phyloP scores from a whole-genome alignment of 2,113 vertebrate species.

The Chroicocephalus ridibundus region DNA sequence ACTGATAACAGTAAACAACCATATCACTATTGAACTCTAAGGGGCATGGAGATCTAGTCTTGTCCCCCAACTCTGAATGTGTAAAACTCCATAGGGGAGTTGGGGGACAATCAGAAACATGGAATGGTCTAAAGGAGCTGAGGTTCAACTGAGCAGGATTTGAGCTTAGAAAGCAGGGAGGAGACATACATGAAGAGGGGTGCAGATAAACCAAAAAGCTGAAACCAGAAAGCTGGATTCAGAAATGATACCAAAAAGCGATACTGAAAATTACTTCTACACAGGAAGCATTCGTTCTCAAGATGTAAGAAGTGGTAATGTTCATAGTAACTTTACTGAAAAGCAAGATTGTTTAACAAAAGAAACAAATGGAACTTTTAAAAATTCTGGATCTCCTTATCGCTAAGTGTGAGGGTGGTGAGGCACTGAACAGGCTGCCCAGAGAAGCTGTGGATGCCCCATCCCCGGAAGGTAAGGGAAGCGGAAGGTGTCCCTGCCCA shows the following conservation, averaged over 20 bases:
- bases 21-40: fast-evolving
- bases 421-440: no score
- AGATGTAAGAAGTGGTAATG: fast-evolving
- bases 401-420: background rate
- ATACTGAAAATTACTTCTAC: background rate
- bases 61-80: fast-evolving
- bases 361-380: background rate
- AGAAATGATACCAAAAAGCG: background rate
- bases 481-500: no score
- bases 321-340: background rate
- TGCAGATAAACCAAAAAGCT: background rate
- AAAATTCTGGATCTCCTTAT: background rate
- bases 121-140: fast-evolving
- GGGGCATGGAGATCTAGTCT: background rate
- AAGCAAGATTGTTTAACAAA: background rate
- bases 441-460: no score
- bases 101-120: background rate
- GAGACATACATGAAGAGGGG: background rate
- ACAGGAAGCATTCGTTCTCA: background rate
- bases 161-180: fast-evolving
- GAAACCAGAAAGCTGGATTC: background rate
- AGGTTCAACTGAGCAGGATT: background rate
- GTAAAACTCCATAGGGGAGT: background rate
- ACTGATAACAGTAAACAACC: background rate
- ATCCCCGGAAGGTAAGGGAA: no score